These are phyloP conservation scores for Psilopogon haemacephalus DNA, from an alignment of 2,113 vertebrate species.

Conservation along the genomic window DNA sequence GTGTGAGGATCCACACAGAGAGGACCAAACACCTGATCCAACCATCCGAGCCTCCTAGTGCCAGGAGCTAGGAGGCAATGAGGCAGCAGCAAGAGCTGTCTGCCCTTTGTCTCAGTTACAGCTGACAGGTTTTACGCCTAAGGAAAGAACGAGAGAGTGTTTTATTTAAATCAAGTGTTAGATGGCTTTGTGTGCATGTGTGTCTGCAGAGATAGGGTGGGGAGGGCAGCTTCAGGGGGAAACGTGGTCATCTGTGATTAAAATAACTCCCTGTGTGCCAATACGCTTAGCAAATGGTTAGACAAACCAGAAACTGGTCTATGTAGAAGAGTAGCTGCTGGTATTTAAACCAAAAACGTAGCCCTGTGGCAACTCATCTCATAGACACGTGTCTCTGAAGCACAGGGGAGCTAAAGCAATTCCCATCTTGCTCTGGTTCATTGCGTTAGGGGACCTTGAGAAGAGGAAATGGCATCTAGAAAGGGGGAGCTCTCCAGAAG, in stretches of 20 bases:
- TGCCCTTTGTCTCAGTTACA: conserved; percentile 8
- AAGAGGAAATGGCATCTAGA: conserved; percentile 51
- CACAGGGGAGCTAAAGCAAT: conserved; percentile 5
- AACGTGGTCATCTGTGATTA: background rate
- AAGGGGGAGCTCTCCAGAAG: conserved; percentile 68
- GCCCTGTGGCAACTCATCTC: background rate
- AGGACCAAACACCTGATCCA: background rate
- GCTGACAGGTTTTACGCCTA: background rate
- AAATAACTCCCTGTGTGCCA: background rate
- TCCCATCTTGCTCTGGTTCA: conserved; percentile 2
- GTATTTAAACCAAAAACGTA: background rate
- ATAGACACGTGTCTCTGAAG: background rate
- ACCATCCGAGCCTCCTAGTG: background rate
- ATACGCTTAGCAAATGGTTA: background rate
- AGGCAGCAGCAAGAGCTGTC: background rate
- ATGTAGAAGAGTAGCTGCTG: background rate
- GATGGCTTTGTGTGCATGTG: background rate
- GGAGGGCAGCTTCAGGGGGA: background rate
- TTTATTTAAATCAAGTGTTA: background rate
- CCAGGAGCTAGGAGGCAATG: background rate
- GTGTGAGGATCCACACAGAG: background rate
- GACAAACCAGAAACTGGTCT: background rate
- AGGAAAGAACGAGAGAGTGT: background rate
- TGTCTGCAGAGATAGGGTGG: background rate
- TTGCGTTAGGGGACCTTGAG: conserved; percentile 55